Evolutionary conservation across 1,140 invertebrate species (phyloP), one percentile per base, ranked within the genome.

Genomic region (Diorhabda elongata): DNA sequence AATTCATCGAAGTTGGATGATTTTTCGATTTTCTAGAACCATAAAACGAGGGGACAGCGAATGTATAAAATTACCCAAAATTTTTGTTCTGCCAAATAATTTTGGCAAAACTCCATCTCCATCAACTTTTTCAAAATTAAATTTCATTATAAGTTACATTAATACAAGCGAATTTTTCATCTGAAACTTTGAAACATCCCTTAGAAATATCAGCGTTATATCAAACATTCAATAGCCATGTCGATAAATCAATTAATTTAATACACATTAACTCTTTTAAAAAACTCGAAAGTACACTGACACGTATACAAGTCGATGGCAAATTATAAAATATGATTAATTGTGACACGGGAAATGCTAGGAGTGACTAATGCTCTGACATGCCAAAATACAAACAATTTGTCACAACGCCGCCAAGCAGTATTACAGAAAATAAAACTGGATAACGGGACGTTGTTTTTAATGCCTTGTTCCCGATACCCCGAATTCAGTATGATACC

Each of bases 271-370:
- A 52, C 47, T 52, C 47, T 52, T 52, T 52, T 52, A 52, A 52
- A 26, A 26, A 52, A 52, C 47, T 52, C 47, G n/a, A 52, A 8
- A 52, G 47, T 52, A 52, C 47, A 52, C 6, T 52, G 47, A 52
- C 47, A 52, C n/a, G 47, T n/a, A 52, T 52, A 52, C 6, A 52
- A 52, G n/a, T 8, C 42, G 42, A 47, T 47, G 42, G 64, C 64
- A 42, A 65, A 65, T 57, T 47, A 65, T 65, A 65, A 65, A 63
- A 65, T 57, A 43, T 65, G 64, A 65, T 65, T 58, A 65, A 65
- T 65, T 42, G 52, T 26, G 42, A 58, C 9, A 65, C 64, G 9
- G 44, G 58, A 52, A 67, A 67, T 58, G 42, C 11, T 42, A 67
- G 9, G 52, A 52, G 58, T 67, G 65, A 67, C 57, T 60, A 67